These are phyloP conservation scores for Gandaritis pyraliata DNA, from an alignment of 2,888 invertebrate genomes.

Conservation along the genomic window DNA sequence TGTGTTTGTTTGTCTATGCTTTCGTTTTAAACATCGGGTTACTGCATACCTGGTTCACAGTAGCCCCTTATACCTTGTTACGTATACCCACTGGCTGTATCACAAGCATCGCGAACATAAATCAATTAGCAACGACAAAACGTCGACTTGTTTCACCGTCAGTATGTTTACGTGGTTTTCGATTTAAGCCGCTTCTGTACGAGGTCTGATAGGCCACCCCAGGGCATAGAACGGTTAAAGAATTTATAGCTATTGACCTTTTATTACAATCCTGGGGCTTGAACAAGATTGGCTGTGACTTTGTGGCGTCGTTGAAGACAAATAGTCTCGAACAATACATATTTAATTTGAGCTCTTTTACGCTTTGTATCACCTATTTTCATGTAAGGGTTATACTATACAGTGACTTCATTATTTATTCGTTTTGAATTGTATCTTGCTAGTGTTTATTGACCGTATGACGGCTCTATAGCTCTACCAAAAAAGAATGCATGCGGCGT, in stretches of 20 bases:
- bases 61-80: slow-evolving; percentile 13
- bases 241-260: slow-evolving; percentile 33
- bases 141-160: slow-evolving; percentile 54
- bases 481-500: no score
- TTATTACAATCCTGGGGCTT: slow-evolving; percentile 21
- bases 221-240: slow-evolving; percentile 29
- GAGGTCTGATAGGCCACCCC: slow-evolving; percentile 28
- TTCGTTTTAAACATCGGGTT: no score
- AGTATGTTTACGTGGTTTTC: slow-evolving; percentile 39
- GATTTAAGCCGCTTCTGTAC: slow-evolving; percentile 27
- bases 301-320: slow-evolving; percentile 15
- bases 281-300: slow-evolving; percentile 22
- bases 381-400: no score
- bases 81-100: slow-evolving; percentile 45
- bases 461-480: no score
- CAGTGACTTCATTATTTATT: no score
- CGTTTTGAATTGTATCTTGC: no score
- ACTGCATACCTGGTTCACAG: no score
- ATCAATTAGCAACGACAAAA: slow-evolving; percentile 65
- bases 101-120: slow-evolving; percentile 46
- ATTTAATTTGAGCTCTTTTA: slow-evolving; percentile 19
- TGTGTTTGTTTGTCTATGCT: no score
- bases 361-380: not conserved
- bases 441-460: no score
- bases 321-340: slow-evolving; percentile 15